A percentile compares a stretch with the other conserved stretches of the same genome.
Conservation (phyloP, 2,797 vertebrate species). For the Sciaenops ocellatus region DNA sequence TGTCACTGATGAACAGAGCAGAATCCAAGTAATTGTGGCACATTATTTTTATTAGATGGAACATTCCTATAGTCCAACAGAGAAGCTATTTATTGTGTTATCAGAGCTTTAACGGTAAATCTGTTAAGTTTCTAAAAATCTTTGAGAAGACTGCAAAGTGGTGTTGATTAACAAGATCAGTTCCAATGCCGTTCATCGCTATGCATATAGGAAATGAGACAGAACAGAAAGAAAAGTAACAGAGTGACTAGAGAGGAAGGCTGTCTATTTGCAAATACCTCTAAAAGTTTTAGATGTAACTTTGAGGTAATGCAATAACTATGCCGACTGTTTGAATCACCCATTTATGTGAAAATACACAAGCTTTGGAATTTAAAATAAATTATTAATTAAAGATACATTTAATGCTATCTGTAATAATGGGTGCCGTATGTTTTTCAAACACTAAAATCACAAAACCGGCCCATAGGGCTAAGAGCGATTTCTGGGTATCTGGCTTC, state of each 20-base stretch:
- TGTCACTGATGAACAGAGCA: background rate
- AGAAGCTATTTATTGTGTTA: background rate
- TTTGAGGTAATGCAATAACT: background rate
- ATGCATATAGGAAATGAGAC: background rate
- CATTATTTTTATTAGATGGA: background rate
- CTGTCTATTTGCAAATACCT: background rate
- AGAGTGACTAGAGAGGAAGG: too few relatives aligned
- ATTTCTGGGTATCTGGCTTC: background rate
- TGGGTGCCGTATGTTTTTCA: background rate
- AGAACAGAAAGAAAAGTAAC: background rate
- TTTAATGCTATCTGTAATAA: background rate
- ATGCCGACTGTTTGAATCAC: background rate
- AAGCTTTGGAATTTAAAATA: background rate
- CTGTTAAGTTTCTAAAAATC: background rate
- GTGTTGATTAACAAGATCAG: background rate
- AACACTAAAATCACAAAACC: background rate
- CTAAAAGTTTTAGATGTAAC: background rate
- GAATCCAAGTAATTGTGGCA: background rate
- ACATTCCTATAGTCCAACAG: background rate
- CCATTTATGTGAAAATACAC: background rate
- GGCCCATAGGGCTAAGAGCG: background rate
- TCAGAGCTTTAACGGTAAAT: background rate
- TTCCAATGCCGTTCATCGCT: background rate
- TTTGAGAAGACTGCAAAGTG: background rate
- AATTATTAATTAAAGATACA: background rate